Evolutionary conservation across 1,140 invertebrate species (phyloP).

Genomic region (Drosophila lacteicornis): DNA sequence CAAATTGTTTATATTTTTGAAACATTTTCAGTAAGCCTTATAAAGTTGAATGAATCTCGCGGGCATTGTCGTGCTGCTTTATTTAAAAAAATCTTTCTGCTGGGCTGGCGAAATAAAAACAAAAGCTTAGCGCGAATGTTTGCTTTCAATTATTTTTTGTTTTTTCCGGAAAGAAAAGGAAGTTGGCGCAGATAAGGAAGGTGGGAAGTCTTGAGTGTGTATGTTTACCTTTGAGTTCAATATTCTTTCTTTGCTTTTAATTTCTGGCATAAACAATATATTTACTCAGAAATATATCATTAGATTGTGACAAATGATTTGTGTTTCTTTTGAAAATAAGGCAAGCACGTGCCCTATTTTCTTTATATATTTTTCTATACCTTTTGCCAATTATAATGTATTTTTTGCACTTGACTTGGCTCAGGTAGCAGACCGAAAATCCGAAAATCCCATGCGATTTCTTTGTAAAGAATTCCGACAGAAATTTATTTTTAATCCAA

Average conservation of each 20-base stretch:
- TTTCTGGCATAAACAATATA: neutral
- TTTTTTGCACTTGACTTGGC: conserved; percentile 27
- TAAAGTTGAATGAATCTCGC: conserved; percentile 24
- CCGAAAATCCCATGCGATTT: conserved; percentile 29
- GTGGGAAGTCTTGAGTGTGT: conserved; percentile 1
- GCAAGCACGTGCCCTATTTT: conserved; percentile 20
- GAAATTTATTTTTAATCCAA: conserved; percentile 24
- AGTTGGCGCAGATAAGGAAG: conserved; percentile 29
- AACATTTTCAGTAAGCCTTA: conserved; percentile 16
- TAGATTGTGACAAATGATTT: conserved; percentile 26
- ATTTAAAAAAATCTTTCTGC: conserved; percentile 9
- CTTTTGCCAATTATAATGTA: conserved; percentile 45
- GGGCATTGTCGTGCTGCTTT: conserved; percentile 15
- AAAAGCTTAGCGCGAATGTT: conserved; percentile 43
- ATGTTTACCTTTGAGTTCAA: conserved; percentile 32
- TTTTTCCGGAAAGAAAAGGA: conserved; percentile 25
- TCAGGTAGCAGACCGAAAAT: conserved; percentile 11
- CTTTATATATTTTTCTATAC: neutral
- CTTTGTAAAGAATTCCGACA: conserved; percentile 19
- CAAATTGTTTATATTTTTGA: conserved; percentile 11
- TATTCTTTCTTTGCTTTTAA: conserved; percentile 1
- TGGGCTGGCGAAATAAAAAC: conserved; percentile 19
- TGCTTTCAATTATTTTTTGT: conserved; percentile 58
- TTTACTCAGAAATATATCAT: conserved; percentile 16
- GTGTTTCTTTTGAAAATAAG: conserved; percentile 11